Percentiles rank a stretch among this genome's conserved stretches.
Conservation (phyloP, 2,113 vertebrate species). For the Peromyscus californicus region DNA sequence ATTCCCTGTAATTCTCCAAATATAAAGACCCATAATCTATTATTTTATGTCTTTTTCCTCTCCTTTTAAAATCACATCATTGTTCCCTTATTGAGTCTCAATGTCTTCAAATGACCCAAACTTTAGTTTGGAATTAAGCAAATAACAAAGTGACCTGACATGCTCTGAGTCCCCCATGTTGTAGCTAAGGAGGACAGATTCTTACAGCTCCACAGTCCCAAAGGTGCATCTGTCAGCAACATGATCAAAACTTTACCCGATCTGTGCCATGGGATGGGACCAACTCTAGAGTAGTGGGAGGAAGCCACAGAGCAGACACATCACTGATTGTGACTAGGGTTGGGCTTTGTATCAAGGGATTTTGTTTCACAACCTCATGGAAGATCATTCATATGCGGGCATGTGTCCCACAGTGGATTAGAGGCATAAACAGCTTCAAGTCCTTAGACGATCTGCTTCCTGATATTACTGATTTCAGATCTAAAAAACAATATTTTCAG, state of each 20-base stretch:
- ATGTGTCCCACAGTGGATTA: not conserved
- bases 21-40: not conserved
- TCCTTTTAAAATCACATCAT: not conserved
- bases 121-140: conserved; percentile 9
- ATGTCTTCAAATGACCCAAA: conserved; percentile 26
- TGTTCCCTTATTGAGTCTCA: not conserved
- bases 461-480: not conserved
- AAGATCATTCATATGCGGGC: conserved; percentile 4
- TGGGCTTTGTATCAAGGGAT: not conserved
- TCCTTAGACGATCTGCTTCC: not conserved
- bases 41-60: not conserved
- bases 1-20: conserved; percentile 16
- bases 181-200: not conserved
- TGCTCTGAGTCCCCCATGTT: not conserved
- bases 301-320: not conserved
- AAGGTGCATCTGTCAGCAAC: not conserved
- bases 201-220: not conserved
- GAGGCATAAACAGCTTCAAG: not conserved
- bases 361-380: conserved; percentile 43
- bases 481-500: not conserved
- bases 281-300: not conserved
- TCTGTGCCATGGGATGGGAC: not conserved
- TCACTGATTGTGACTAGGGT: not conserved
- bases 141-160: not conserved
- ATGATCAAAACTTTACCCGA: not conserved